Conservation (phyloP, 2,888 invertebrate genomes). For the Mechanitis messenoides region DNA sequence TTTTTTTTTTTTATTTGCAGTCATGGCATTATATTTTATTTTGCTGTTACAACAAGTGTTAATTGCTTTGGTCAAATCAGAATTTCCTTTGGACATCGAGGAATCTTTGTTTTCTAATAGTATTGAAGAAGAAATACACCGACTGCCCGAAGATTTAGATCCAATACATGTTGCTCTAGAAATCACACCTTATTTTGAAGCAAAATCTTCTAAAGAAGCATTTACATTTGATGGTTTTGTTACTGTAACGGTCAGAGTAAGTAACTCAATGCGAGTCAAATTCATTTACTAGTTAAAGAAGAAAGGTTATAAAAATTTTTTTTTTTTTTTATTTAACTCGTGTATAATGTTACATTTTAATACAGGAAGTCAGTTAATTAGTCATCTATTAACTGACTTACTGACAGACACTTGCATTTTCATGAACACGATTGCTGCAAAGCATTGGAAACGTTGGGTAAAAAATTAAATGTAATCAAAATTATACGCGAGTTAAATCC, state of each 20-base stretch:
- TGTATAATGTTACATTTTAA: too few species aligned
- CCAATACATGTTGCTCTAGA: conserved; percentile 73
- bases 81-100: conserved; percentile 51
- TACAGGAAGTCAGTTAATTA: too few species aligned
- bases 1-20: conserved; percentile 33
- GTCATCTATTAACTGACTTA: too few species aligned
- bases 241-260: conserved; percentile 53
- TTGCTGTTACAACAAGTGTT: conserved; percentile 44
- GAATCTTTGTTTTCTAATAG: conserved; percentile 32
- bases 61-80: conserved; percentile 40
- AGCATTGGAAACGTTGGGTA: too few species aligned
- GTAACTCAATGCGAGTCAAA: conserved; percentile 23
- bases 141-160: conserved; percentile 62
- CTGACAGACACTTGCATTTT: too few species aligned
- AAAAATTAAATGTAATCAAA: too few species aligned
- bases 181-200: conserved; percentile 72
- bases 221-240: conserved; percentile 71
- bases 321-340: too few species aligned
- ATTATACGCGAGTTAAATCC: too few species aligned
- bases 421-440: too few species aligned
- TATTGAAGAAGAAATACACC: conserved; percentile 39
- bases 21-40: conserved; percentile 40
- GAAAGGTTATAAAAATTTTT: too few species aligned
- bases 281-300: neutral
- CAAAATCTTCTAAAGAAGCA: conserved; percentile 40